A percentile compares a stretch with the other conserved stretches of the same genome.
phyloP scores from a whole-genome alignment of 2,888 invertebrate genomes.

The Cheilosia soror region DNA sequence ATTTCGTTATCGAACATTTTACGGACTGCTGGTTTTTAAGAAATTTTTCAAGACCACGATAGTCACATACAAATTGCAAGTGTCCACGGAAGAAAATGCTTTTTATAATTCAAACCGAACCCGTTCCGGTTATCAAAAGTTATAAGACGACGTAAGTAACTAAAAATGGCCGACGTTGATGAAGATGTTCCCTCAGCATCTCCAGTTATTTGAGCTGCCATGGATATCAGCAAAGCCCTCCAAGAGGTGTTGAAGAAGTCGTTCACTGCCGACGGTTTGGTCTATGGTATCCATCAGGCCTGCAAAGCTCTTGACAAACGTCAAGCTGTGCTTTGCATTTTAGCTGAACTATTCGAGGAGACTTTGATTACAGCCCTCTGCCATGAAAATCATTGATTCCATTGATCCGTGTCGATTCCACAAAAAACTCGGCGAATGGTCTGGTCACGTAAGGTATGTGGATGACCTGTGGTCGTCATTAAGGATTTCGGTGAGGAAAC shows the following conservation, averaged over 20 bases:
- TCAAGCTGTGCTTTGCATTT: constrained; percentile 97
- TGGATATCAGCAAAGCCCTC: constrained; percentile 96
- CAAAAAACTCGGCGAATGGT: constrained; percentile 99
- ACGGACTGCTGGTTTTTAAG: too few relatives aligned
- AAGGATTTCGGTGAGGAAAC: constrained; percentile 99
- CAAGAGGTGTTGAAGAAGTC: constrained; percentile 98
- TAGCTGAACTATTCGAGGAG: constrained; percentile 99
- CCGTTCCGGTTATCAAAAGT: constrained; percentile 84
- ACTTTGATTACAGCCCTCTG: constrained; percentile 98
- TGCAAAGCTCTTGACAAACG: constrained; percentile 99
- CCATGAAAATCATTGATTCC: constrained; percentile 89
- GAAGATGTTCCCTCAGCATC: constrained; percentile 89
- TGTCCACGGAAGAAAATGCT: too few relatives aligned
- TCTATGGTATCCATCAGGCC: constrained; percentile 98
- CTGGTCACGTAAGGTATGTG: constrained; percentile 99
- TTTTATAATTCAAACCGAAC: too few relatives aligned
- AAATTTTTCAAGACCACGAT: too few relatives aligned
- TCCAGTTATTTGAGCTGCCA: constrained; percentile 89
- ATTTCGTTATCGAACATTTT: too few relatives aligned
- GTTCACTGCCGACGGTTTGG: constrained; percentile 96
- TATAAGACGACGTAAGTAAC: constrained; percentile 80
- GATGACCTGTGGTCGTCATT: constrained; percentile 98
- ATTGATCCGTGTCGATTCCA: constrained; percentile 98
- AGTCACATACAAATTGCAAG: too few relatives aligned
- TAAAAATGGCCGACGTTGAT: constrained; percentile 92